phyloP scores from a whole-genome alignment of 2,113 vertebrate genomes.

The Engraulis encrasicolus region DNA sequence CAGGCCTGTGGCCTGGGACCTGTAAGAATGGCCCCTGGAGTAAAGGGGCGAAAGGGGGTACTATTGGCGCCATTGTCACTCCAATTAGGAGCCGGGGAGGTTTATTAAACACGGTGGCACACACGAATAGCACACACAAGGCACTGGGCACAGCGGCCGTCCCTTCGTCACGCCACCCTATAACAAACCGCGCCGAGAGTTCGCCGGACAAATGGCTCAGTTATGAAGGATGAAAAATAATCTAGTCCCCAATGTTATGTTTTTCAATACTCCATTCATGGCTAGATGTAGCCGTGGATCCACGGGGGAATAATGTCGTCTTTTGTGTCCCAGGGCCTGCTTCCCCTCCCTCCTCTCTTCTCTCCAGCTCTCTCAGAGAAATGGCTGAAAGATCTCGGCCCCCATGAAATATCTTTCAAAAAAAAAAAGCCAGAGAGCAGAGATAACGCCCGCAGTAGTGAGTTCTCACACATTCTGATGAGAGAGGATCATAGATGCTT shows the following conservation, averaged over 20 bases:
- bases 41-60: not conserved
- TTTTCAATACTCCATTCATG: conserved; percentile 95
- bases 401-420: conserved; percentile 67
- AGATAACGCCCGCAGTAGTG: conserved; percentile 55
- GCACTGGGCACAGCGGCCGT: conserved; percentile 43
- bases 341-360: conserved; percentile 71
- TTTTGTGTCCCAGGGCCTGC: conserved; percentile 82
- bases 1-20: not conserved
- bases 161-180: conserved; percentile 55
- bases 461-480: conserved; percentile 48
- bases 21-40: not conserved
- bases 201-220: conserved; percentile 69
- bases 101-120: conserved; percentile 15
- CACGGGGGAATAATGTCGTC: conserved; percentile 86
- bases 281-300: conserved; percentile 75
- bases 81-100: not conserved
- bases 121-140: not conserved
- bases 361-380: conserved; percentile 68
- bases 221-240: conserved; percentile 85
- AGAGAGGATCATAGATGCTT: conserved; percentile 10
- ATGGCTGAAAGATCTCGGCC: conserved; percentile 82
- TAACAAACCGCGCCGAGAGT: conserved; percentile 64
- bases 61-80: not conserved
- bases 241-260: conserved; percentile 75
- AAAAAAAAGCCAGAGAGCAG: conserved; percentile 60